These are phyloP conservation scores for Xestia c-nigrum DNA, from an alignment of 2,888 invertebrate species.

Conservation along the genomic window DNA sequence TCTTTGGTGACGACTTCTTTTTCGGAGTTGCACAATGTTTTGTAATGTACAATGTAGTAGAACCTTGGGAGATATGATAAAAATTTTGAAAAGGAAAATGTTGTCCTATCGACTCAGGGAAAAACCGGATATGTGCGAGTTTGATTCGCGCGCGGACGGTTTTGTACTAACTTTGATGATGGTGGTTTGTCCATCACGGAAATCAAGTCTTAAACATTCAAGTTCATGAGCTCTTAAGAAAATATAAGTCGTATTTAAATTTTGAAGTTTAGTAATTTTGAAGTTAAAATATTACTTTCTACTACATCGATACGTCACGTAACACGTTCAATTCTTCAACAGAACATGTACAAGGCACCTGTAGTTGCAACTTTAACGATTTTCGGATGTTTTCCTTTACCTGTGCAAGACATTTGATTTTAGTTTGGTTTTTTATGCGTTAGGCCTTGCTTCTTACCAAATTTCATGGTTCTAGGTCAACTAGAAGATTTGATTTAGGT, in stretches of 20 bases:
- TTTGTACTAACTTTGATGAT: not conserved
- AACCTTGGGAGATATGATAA: conserved; percentile 5
- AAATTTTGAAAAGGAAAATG: not conserved
- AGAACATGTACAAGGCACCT: too few relatives aligned
- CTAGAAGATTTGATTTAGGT: too few relatives aligned
- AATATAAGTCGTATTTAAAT: too few relatives aligned
- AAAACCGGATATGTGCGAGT: not conserved
- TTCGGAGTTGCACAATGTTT: conserved; percentile 29
- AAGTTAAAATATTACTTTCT: too few relatives aligned
- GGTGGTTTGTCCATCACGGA: not conserved
- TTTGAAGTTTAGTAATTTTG: too few relatives aligned
- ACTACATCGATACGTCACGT: too few relatives aligned
- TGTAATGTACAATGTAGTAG: conserved; percentile 1
- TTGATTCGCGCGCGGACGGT: not conserved
- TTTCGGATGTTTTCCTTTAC: too few relatives aligned
- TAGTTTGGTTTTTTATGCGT: too few relatives aligned
- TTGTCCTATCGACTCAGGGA: not conserved
- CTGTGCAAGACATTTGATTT: too few relatives aligned
- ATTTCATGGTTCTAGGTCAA: too few relatives aligned
- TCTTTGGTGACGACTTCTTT: conserved; percentile 21
- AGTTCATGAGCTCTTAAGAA: not conserved
- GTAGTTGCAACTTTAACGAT: too few relatives aligned
- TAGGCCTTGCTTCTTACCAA: too few relatives aligned
- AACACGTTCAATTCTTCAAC: not conserved
- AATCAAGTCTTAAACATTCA: not conserved